Conservation (phyloP, 2,888 invertebrate species). For the Romanomermis culicivorax region DNA sequence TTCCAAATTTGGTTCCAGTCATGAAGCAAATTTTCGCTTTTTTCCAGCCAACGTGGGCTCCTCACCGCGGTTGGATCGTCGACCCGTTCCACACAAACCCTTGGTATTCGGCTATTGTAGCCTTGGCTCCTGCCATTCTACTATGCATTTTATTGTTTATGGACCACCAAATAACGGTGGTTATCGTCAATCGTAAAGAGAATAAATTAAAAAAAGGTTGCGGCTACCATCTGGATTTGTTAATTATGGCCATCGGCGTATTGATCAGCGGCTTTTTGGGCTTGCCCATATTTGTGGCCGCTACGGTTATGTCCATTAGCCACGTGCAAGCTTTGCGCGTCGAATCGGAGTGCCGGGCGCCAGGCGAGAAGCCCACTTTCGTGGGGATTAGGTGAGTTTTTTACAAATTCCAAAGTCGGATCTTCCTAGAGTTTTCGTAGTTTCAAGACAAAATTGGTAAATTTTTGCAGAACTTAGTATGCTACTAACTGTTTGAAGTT, state of each 20-base stretch:
- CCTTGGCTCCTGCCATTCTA: slow-evolving; percentile 65
- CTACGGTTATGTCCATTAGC: slow-evolving; percentile 86
- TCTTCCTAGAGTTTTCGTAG: too few relatives aligned
- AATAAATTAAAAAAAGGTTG: slow-evolving; percentile 81
- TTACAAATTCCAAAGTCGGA: too few relatives aligned
- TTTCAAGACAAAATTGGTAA: too few relatives aligned
- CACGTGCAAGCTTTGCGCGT: slow-evolving; percentile 85
- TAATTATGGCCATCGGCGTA: slow-evolving; percentile 65
- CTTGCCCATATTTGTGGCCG: slow-evolving; percentile 59
- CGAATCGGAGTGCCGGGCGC: slow-evolving; percentile 86
- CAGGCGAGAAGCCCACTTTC: slow-evolving; percentile 88
- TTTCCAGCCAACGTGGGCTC: slow-evolving; percentile 25
- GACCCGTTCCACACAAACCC: slow-evolving; percentile 42
- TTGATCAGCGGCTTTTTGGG: slow-evolving; percentile 74
- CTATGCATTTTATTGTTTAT: slow-evolving; percentile 94
- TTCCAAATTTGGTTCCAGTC: too few relatives aligned
- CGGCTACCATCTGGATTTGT: slow-evolving; percentile 82
- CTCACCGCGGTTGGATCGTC: slow-evolving; percentile 25
- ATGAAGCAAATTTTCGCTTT: too few relatives aligned
- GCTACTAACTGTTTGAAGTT: too few relatives aligned
- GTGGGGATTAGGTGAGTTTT: slow-evolving; percentile 53
- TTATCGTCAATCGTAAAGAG: slow-evolving; percentile 92
- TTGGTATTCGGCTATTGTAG: slow-evolving; percentile 59
- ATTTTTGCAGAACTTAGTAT: background rate
- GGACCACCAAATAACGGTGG: slow-evolving; percentile 98